Conservation (phyloP, 2,888 invertebrate species). For the Timema cristinae region DNA sequence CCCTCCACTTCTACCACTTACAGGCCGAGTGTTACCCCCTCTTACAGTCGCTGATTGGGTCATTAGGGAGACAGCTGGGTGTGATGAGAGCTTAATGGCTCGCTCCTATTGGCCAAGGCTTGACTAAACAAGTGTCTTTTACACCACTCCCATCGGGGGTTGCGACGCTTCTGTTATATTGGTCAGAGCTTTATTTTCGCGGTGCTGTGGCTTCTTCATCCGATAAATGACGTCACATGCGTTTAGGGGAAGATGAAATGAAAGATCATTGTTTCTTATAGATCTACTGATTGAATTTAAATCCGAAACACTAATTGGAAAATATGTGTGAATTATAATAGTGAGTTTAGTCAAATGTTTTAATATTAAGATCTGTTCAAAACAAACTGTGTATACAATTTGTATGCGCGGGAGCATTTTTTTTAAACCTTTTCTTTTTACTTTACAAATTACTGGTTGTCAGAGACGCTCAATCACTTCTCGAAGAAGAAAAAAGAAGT, state of each 20-base stretch:
- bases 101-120: slow-evolving; percentile 24
- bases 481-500: slow-evolving; percentile 8
- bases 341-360: too few relatives aligned
- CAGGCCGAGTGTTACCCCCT: background rate
- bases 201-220: background rate
- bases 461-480: slow-evolving; percentile 29
- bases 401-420: slow-evolving; percentile 22
- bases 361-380: too few relatives aligned
- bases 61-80: slow-evolving; percentile 29
- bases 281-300: too few relatives aligned
- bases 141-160: slow-evolving; percentile 29
- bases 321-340: too few relatives aligned
- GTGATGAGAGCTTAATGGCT: slow-evolving; percentile 28
- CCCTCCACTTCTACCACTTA: slow-evolving; percentile 2
- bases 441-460: slow-evolving; percentile 29
- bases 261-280: too few relatives aligned
- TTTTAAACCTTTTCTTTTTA: background rate
- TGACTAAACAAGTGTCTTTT: slow-evolving; percentile 26
- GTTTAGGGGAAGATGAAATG: background rate
- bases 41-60: slow-evolving; percentile 27
- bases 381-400: slow-evolving; percentile 15
- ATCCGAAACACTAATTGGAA: too few relatives aligned
- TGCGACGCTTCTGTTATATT: background rate
- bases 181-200: slow-evolving; percentile 19
- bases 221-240: too few relatives aligned